Evolutionary conservation across 2,113 vertebrate genomes (phyloP), one percentile per base, ranked within the genome.

Genomic region (Caloenas nicobarica): DNA sequence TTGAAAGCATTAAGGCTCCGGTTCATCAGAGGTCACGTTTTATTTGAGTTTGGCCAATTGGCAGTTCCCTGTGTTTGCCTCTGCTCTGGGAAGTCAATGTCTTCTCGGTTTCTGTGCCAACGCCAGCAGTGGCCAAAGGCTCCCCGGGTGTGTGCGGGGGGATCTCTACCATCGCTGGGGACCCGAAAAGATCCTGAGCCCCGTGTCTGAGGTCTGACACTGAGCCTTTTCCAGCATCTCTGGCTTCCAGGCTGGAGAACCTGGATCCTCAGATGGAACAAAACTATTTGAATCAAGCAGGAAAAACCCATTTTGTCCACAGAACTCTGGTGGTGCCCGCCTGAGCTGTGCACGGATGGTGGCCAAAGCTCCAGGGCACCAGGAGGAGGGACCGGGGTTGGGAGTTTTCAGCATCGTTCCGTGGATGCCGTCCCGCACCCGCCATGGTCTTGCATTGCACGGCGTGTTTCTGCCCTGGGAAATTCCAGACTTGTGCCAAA

Each of bases 361-460:
- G 19, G 36, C 48, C 71, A 73, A 57, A 79, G 38, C 17, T 64
- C 13, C 28, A 3, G 5, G 61, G 42, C 11, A 23, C 40, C 36
- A 22, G 34, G 38, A 68, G n/a, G 3, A 87, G 34, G 65, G 38
- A 38, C 7, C 1, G 0, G 50, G 31, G 9, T 23, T 22, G 12
- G 46, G 31, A 66, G 38, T 58, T 46, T 17, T 46, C 70, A 68
- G 73, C 51, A 28, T 11, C 1, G 1, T 8, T 16, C 10, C 6
- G 1, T 3, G 24, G 57, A 16, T 53, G 40, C 31, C 29, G n/a
- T 42, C 38, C 50, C 50, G 26, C 33, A 34, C 33, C 33, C 2
- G 0, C 0, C 0, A 24, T 8, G 15, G 9, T 28, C 56, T 57
- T 31, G 46, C 5, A 21, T 1, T 46, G 44, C 23, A 19, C 1